These are phyloP conservation scores for Vidua macroura DNA, from an alignment of 2,113 vertebrate species.

Conservation along the genomic window DNA sequence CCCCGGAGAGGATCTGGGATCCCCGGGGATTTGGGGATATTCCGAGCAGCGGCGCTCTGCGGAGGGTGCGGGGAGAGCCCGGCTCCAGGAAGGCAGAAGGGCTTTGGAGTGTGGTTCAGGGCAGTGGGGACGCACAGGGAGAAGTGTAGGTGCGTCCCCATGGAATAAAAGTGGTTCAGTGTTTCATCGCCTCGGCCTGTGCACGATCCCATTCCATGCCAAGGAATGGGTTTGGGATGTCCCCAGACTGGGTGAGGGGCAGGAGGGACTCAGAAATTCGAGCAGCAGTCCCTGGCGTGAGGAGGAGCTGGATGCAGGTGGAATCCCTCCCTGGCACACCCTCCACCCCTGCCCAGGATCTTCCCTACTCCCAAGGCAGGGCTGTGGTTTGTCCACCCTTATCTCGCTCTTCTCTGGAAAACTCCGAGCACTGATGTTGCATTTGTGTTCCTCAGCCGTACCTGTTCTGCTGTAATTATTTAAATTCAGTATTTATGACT, in stretches of 20 bases:
- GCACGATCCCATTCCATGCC: fast-evolving
- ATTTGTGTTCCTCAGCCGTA: background rate
- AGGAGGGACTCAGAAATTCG: background rate
- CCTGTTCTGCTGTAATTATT: background rate
- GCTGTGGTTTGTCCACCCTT: fast-evolving
- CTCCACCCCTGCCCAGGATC: background rate
- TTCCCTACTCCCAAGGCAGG: fast-evolving
- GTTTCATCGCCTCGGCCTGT: background rate
- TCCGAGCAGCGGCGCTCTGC: background rate
- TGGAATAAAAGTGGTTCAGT: background rate
- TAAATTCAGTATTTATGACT: background rate
- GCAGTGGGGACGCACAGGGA: background rate
- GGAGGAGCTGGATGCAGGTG: background rate
- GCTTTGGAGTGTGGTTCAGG: background rate
- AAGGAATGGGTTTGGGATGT: background rate
- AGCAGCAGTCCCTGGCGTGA: background rate
- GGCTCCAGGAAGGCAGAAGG: background rate
- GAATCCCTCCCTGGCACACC: background rate
- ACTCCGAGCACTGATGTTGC: fast-evolving
- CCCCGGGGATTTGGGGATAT: background rate
- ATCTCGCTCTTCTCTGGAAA: background rate
- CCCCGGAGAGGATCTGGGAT: background rate
- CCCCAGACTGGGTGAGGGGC: fast-evolving
- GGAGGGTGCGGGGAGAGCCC: background rate
- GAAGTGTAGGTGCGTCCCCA: fast-evolving